These are phyloP conservation scores for Sebastes minor DNA, from an alignment of 2,797 vertebrate genomes.

Conservation along the genomic window DNA sequence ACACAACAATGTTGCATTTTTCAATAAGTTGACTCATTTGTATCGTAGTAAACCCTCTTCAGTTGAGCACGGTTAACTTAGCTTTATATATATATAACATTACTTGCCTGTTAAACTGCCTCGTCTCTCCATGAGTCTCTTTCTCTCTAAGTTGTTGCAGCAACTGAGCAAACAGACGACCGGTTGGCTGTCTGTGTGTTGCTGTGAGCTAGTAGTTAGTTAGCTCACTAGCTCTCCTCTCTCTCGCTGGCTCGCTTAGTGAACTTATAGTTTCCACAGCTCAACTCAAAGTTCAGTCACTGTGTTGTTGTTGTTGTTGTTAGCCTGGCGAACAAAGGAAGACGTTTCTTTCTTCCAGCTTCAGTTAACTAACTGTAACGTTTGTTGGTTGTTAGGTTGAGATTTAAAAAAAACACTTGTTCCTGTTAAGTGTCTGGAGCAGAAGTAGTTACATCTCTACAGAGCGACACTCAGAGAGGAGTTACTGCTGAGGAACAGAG, in stretches of 20 bases:
- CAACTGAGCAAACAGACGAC: constrained; percentile 1
- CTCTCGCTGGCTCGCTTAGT: constrained; percentile 1
- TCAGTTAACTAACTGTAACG: neutral
- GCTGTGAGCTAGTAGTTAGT: constrained; percentile 14
- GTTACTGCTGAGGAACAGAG: too few relatives aligned
- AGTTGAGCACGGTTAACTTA: too few relatives aligned
- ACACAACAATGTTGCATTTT: neutral
- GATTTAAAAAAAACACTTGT: too few relatives aligned
- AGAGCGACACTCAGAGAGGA: constrained; percentile 3
- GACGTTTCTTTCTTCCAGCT: accelerated
- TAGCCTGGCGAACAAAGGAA: neutral
- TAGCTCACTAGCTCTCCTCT: constrained; percentile 25
- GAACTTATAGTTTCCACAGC: constrained; percentile 28
- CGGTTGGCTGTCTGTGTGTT: neutral
- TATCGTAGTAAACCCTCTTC: neutral
- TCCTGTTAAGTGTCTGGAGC: neutral
- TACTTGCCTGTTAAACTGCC: constrained; percentile 24
- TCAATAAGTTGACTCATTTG: neutral
- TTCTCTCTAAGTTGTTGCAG: constrained; percentile 26
- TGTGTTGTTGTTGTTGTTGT: neutral
- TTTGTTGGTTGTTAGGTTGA: neutral
- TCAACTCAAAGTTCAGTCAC: constrained; percentile 5
- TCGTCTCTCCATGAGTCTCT: constrained; percentile 12
- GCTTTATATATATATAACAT: neutral
- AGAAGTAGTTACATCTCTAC: neutral